A percentile compares a stretch with the other conserved stretches of the same genome.
Evolutionary conservation across 2,888 invertebrate species (phyloP).

Genomic region (Eueremaeus valkanovi): DNA sequence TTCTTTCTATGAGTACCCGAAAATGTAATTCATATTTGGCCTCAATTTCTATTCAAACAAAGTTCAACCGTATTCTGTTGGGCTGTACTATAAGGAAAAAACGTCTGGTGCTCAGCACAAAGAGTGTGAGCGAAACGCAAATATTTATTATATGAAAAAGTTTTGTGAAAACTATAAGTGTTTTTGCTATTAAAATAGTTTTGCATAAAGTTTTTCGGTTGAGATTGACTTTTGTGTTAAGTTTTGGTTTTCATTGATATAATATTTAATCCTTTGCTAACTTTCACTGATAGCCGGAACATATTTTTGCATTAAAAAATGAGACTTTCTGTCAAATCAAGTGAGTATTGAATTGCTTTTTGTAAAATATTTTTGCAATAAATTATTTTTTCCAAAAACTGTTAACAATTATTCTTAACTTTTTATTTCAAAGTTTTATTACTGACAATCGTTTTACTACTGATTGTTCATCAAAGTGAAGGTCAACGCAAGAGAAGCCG

Average conservation of each 20-base stretch:
- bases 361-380: background rate
- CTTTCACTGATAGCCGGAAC: background rate
- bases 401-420: background rate
- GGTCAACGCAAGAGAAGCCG: background rate
- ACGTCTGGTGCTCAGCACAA: background rate
- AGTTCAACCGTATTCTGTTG: constrained; percentile 26
- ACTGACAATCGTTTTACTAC: constrained; percentile 1
- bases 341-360: background rate
- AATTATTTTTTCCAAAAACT: no score
- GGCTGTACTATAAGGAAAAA: constrained; percentile 1
- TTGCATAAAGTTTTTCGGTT: background rate
- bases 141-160: background rate
- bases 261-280: background rate
- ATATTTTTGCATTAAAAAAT: background rate
- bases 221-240: background rate
- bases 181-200: no score
- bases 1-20: background rate
- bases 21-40: constrained; percentile 3
- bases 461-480: background rate
- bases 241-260: background rate
- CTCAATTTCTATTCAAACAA: constrained; percentile 21
- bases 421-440: background rate
- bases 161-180: background rate
- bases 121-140: background rate
- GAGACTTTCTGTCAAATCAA: background rate